phyloP scores from a whole-genome alignment of 2,888 invertebrate genomes.

The Pandemis heparana region DNA sequence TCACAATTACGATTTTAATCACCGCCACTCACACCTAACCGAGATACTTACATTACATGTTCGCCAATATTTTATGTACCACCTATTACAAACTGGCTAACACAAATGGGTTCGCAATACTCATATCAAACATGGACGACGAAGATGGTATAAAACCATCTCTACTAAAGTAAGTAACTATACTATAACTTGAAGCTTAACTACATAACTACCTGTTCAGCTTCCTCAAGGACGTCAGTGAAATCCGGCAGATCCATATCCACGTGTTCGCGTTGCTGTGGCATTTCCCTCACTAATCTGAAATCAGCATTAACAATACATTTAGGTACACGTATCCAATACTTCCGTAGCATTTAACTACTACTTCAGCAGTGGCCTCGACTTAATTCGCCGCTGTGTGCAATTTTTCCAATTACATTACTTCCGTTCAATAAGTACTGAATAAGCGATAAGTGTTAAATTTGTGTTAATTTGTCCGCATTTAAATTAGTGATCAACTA shows the following conservation, averaged over 20 bases:
- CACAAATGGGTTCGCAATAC: no score
- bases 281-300: constrained; percentile 53
- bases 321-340: not conserved
- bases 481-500: no score
- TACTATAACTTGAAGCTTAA: not conserved
- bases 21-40: no score
- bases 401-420: not conserved
- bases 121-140: no score
- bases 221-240: constrained; percentile 62
- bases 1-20: no score
- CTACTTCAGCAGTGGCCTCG: not conserved
- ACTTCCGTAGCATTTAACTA: not conserved
- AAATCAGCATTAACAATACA: constrained; percentile 39
- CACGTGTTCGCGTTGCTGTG: constrained; percentile 53
- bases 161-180: not conserved
- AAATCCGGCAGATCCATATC: constrained; percentile 64
- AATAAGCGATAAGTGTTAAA: no score
- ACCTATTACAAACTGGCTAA: no score
- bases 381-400: not conserved
- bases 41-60: no score
- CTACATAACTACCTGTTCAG: constrained; percentile 63
- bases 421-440: no score
- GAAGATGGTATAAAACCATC: no score
- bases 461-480: no score
- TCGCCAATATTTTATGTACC: no score